Evolutionary conservation across 1,140 invertebrate genomes (phyloP), one percentile per base, ranked within the genome.

Genomic region (Brachionus sp.): DNA sequence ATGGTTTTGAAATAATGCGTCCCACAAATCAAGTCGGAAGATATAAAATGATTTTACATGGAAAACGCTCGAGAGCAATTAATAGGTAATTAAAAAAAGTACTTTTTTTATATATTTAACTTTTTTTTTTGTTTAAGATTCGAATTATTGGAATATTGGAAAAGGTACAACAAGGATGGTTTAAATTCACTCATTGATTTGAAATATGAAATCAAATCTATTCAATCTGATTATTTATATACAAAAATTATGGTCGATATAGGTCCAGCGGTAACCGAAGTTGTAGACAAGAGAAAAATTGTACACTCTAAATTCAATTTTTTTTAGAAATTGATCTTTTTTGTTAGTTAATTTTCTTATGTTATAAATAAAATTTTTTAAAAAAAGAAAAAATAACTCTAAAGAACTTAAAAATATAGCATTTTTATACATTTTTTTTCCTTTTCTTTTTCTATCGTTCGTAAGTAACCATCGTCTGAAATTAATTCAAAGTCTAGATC

Each of bases 181-280:
- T 86, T 73, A 23, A 83, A 37, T 39, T 53, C 42, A 39, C 16
- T 91, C 19, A 91, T 91, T 84, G 89, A 89, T 44, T 86, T 90
- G 3, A 85, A 87, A 35, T 91, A 90, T 84, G 85, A 85, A 23
- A 84, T 90, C 7, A 77, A 89, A 29, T 85, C 85, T 13, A 85
- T 86, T 9, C 83, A 86, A 42, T 75, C 87, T 19, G 85, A 87
- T 33, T 86, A 85, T 4, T 85, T 90, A 0, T 91, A 87, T 86
- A 91, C 90, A 3, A 87, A 89, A 82, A 86, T 91, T 16, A 85
- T 90, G 23, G 88, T 90, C 0, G 90, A 90, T 84, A 89, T 91
- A 16, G 90, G 90, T 0, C 77, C 46, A 16, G 16, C 70, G 3
- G 23, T 46, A 25, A 12, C 9, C 12, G 70, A 75, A 46, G 5